Evolutionary conservation across 2,797 vertebrate species (phyloP), one percentile per base, ranked within the genome.

Genomic region (Erpetoichthys calabaricus): DNA sequence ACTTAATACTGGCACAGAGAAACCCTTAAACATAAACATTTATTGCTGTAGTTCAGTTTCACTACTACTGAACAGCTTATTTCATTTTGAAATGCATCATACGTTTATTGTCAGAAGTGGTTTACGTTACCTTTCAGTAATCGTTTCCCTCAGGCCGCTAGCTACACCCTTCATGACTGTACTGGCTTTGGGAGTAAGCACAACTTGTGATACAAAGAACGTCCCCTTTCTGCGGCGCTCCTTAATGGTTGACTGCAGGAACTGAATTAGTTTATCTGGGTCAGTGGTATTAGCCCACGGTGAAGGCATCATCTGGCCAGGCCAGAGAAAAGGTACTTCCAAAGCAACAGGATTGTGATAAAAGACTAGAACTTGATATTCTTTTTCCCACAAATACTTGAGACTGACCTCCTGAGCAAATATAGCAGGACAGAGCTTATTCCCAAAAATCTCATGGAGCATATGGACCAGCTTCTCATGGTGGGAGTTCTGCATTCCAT

Each of bases 201-300:
- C 93, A 74, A 98, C 91, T 80, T 98, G 95, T 62, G 95, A 98
- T 64, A 98, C 91, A 66, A 94, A 98, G 81, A 98, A 98, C 0
- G 91, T 91, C 8, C 95, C 95, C 76, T 97, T 97, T 80, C 90
- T 94, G 76, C 94, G 91, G 75, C 91, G 91, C 61, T 97, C 93
- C 0, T 83, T 90, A 71, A 98, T 82, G 6, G 94, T 92, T 0
- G 93, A 82, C 73, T 97, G 94, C 55, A 98, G 90, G 73, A 98
- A 98, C 66, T 93, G 93, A 73, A 98, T 86, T 63, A 98, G 70
- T 82, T 98, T 98, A 72, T 98, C 94, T 0, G 95, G 87, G 74
- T 98, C 95, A 0, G 95, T 98, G 59, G 94, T 98, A 76, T 98
- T 98, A 67, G 94, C 94, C 92, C 94, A 96, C 3, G 92, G 92